A percentile compares a stretch with the other conserved stretches of the same genome.
Evolutionary conservation across 2,113 vertebrate genomes (phyloP).

Genomic region (Burhinus bistriatus): DNA sequence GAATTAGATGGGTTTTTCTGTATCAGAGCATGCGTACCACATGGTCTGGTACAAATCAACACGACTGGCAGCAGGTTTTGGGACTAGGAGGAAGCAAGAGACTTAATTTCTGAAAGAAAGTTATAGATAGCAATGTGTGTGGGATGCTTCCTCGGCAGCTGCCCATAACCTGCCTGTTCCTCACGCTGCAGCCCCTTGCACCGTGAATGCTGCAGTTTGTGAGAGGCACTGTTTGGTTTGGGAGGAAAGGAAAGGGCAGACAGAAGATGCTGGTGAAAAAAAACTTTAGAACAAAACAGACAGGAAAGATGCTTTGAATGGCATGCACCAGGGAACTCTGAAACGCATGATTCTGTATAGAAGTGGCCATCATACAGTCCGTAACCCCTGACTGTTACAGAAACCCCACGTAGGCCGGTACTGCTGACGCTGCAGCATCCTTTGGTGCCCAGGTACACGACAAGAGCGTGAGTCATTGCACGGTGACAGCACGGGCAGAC

Average conservation of each 20-base stretch:
- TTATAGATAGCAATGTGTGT: not conserved
- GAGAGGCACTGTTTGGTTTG: not conserved
- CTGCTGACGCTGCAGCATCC: not conserved
- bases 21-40: not conserved
- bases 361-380: not conserved
- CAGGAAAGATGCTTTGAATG: not conserved
- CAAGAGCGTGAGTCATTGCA: fast-evolving
- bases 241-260: not conserved
- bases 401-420: not conserved
- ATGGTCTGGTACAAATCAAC: not conserved
- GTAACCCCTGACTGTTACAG: not conserved
- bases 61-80: not conserved
- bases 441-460: not conserved
- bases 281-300: not conserved
- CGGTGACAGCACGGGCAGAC: fast-evolving
- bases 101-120: not conserved
- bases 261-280: not conserved
- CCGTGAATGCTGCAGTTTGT: fast-evolving
- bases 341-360: not conserved
- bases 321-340: not conserved
- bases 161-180: not conserved
- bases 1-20: not conserved
- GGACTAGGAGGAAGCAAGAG: not conserved
- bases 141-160: not conserved
- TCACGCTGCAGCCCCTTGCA: not conserved